A percentile compares a stretch with the other conserved stretches of the same genome.
phyloP scores from a whole-genome alignment of 2,113 vertebrate species.

The Speoplatyrhinus poulsoni region DNA sequence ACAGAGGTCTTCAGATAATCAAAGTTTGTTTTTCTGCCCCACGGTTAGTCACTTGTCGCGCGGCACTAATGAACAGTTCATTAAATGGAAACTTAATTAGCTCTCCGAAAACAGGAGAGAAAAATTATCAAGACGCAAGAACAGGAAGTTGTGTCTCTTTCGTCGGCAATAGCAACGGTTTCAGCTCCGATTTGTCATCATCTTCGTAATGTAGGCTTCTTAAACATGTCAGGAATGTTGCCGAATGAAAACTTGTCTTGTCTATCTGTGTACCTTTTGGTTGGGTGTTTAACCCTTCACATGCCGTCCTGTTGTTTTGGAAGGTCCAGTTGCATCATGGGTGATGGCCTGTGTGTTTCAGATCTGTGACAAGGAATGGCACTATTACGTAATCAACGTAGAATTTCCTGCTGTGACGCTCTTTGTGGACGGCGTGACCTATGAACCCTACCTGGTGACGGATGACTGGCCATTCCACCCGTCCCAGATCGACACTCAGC shows the following conservation, averaged over 20 bases:
- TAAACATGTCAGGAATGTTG: no score
- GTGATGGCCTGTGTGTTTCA: conserved; percentile 59
- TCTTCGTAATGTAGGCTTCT: conserved; percentile 19
- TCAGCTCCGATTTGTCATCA: not conserved
- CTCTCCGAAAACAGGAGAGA: conserved; percentile 38
- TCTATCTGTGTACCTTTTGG: no score
- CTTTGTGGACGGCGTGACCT: conserved; percentile 92
- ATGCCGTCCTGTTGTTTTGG: no score
- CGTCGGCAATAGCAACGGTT: conserved; percentile 39
- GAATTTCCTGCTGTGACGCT: conserved; percentile 92
- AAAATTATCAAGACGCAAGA: conserved; percentile 48
- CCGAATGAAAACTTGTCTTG: no score
- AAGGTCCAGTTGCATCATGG: no score
- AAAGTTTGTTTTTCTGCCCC: conserved; percentile 25
- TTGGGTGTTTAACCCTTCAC: no score
- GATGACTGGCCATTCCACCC: conserved; percentile 97
- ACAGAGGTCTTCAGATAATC: conserved; percentile 13
- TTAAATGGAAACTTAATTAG: conserved; percentile 64
- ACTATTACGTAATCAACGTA: conserved; percentile 95
- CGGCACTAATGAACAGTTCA: conserved; percentile 64
- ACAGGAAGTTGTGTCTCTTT: conserved; percentile 41
- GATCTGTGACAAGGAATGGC: conserved; percentile 99
- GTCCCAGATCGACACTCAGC: conserved; percentile 91
- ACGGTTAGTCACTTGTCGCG: conserved; percentile 42
- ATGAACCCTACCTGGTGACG: conserved; percentile 96